A percentile compares a stretch with the other conserved stretches of the same genome.
Conservation (phyloP, 2,888 invertebrate species). For the Pachydiplax longipennis region DNA sequence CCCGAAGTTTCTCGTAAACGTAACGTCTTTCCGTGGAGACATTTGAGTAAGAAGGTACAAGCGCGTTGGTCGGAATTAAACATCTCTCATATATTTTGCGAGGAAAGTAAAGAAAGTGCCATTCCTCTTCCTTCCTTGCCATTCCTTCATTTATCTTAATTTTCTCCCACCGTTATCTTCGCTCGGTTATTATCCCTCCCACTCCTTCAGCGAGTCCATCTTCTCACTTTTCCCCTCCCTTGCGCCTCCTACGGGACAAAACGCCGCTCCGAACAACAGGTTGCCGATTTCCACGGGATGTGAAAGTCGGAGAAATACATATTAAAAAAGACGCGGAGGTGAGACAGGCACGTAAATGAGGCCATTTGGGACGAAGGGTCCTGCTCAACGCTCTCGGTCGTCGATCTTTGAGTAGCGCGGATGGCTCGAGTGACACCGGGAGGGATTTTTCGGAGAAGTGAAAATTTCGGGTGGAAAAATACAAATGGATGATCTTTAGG, state of each 20-base stretch:
- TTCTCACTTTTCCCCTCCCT: neutral
- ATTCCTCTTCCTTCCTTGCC: neutral
- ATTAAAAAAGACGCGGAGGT: neutral
- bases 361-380: neutral
- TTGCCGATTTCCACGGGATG: slow-evolving; percentile 27
- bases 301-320: neutral
- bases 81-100: neutral
- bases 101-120: neutral
- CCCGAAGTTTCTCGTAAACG: neutral
- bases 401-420: neutral
- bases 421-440: neutral
- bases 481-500: too few relatives aligned
- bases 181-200: neutral
- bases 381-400: neutral
- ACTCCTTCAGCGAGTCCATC: neutral
- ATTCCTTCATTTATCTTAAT: neutral
- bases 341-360: neutral
- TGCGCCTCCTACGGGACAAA: neutral
- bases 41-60: neutral
- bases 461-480: too few relatives aligned
- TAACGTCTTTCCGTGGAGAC: neutral
- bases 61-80: neutral
- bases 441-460: too few relatives aligned
- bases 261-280: slow-evolving; percentile 35
- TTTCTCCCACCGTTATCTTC: neutral